These are phyloP conservation scores for Paramormyrops kingsleyae DNA, from an alignment of 2,113 vertebrate genomes.

Conservation along the genomic window DNA sequence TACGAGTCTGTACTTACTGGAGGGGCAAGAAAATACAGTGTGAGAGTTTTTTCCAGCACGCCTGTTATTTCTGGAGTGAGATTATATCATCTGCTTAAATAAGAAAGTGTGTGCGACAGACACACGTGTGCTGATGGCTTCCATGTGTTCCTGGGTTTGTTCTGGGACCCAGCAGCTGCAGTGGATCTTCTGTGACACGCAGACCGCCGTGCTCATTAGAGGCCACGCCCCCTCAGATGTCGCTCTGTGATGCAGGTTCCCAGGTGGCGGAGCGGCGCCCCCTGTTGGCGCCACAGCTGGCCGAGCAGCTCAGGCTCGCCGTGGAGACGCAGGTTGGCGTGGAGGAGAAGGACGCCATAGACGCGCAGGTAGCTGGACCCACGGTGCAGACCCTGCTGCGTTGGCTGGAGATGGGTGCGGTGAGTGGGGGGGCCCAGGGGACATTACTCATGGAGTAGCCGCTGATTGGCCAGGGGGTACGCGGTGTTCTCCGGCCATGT, in stretches of 20 bases:
- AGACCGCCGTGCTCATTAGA: not conserved
- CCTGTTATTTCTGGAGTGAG: not conserved
- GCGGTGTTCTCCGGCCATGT: not conserved
- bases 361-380: slow-evolving; percentile 64
- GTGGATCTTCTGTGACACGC: not conserved
- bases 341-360: slow-evolving; percentile 58
- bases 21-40: not conserved
- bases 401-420: slow-evolving; percentile 69
- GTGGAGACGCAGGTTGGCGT: slow-evolving; percentile 65
- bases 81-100: not conserved
- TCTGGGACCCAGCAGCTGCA: not conserved
- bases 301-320: slow-evolving; percentile 69
- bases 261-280: slow-evolving; percentile 59
- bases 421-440: slow-evolving; percentile 46
- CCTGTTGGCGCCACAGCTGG: slow-evolving; percentile 68
- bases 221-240: not conserved
- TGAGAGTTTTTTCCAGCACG: not conserved
- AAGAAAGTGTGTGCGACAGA: not conserved
- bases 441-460: not conserved
- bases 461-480: not conserved
- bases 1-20: not conserved
- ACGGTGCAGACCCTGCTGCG: slow-evolving; percentile 64
- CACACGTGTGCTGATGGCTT: not conserved
- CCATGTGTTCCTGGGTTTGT: slow-evolving; percentile 15
- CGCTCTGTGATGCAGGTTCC: slow-evolving; percentile 57